Evolutionary conservation across 2,888 invertebrate genomes (phyloP).

Genomic region (Dichetophora obliterata): DNA sequence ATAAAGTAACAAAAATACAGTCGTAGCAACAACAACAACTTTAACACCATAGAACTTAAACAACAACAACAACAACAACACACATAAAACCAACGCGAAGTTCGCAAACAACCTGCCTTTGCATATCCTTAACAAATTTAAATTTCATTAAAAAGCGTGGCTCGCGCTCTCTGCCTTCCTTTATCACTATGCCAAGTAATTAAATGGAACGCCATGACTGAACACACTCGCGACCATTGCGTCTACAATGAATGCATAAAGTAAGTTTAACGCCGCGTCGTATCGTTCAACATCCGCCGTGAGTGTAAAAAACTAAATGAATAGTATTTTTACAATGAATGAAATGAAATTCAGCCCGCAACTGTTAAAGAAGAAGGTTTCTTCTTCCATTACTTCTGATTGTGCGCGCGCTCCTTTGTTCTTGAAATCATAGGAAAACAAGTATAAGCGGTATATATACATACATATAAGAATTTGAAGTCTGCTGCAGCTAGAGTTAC

Average conservation of each 20-base stretch:
- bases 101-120: constrained; percentile 58
- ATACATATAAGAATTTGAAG: no score
- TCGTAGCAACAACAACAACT: not conserved
- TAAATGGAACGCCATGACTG: constrained; percentile 32
- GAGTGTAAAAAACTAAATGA: not conserved
- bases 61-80: not conserved
- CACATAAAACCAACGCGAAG: constrained; percentile 41
- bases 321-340: not conserved
- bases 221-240: constrained; percentile 21
- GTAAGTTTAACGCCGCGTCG: not conserved
- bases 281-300: constrained; percentile 4
- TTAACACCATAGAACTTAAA: no score
- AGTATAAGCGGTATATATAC: no score
- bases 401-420: not conserved
- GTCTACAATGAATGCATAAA: not conserved
- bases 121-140: constrained; percentile 65
- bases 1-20: not conserved
- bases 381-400: not conserved
- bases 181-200: constrained; percentile 7
- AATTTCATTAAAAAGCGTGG: constrained; percentile 60
- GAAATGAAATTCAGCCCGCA: constrained; percentile 27
- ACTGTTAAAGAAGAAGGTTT: not conserved
- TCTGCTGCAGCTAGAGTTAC: no score
- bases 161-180: constrained; percentile 32
- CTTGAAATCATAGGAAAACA: no score